Base-by-base conservation (phyloP, 2,888 invertebrate genomes). In the Drosophila fungiperda region DNA sequence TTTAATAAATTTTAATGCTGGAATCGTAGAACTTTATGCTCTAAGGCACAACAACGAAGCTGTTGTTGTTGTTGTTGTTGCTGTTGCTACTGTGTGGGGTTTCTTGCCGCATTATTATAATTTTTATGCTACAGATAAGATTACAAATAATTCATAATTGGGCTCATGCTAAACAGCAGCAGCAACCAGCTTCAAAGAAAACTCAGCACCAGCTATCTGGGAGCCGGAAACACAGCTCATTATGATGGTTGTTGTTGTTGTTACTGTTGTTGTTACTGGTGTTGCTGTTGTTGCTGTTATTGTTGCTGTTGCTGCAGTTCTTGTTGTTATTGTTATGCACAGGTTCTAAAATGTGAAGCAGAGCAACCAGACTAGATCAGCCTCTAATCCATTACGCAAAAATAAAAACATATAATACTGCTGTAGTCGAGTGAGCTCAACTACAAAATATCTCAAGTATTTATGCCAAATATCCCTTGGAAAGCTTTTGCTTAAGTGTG, bases 1-100 rank as follows among this genome's bases (percentile, higher is more conserved):
- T 85, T 87, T 87, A 87, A 85, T 89, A 87, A 85, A 85, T 85
- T 83, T 89, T 87, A 83, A 85, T 85, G 87, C 76, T 87, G 85
- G 87, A 87, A 89, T 79, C 75, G 84, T 82, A 85, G 79, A 85
- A 84, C 64, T 71, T 78, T 61, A 61, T 57, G 63, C 42, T 58
- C 33, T 29, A 59, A 74, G 55, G 55, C 70, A 48, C 58, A 50
- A 40, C 55, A 49, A 42, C 50, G 36, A 45, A 55, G 45, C 35
- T 49, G 26, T 26, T 26, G 45, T 35, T 49, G 35, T 52, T 52
- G 54, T 26, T 59, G 57, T 8, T 36, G 38, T 9, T 50, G 49
- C 12, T 62, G 54, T 17, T 48, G 40, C 23, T 57, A 33, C 53
- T 64, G 59, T 79, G 73, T 84, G 87, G 86, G 83, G 74, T 73